phyloP scores from a whole-genome alignment of 2,113 vertebrate genomes.

The Periophthalmodon schlosseri region DNA sequence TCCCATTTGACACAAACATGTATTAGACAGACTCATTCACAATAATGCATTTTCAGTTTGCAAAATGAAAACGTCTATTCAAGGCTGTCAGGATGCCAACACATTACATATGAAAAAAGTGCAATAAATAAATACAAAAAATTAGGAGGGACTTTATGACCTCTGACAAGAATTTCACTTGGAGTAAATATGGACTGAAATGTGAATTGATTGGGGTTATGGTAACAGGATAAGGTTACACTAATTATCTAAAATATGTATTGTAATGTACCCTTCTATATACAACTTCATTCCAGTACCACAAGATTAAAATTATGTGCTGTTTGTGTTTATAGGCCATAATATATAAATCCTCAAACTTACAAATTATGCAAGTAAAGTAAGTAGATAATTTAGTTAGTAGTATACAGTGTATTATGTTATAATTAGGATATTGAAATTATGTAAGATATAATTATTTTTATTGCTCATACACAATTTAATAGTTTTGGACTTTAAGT shows the following conservation, averaged over 20 bases:
- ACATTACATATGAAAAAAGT: not conserved
- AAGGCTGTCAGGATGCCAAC: not conserved
- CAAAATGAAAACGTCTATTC: not conserved
- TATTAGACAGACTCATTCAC: not conserved
- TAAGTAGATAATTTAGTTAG: no score
- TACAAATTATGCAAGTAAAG: no score
- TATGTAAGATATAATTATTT: no score
- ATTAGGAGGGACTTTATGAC: not conserved
- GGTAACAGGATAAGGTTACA: not conserved
- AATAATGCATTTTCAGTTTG: not conserved
- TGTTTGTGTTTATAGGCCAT: not conserved
- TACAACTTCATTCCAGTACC: not conserved
- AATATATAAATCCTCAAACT: no score
- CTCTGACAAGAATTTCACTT: not conserved
- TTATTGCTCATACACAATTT: no score
- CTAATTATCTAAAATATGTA: not conserved
- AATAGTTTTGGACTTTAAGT: no score
- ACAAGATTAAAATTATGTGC: not conserved
- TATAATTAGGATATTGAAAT: no score
- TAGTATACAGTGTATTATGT: no score
- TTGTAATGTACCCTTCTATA: not conserved
- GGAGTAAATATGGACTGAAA: not conserved
- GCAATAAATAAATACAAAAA: not conserved
- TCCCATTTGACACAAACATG: slow-evolving; percentile 1
- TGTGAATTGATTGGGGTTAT: not conserved